Evolutionary conservation across 1,140 invertebrate species (phyloP), one percentile per base, ranked within the genome.

Genomic region (Drosophila tropicalis): DNA sequence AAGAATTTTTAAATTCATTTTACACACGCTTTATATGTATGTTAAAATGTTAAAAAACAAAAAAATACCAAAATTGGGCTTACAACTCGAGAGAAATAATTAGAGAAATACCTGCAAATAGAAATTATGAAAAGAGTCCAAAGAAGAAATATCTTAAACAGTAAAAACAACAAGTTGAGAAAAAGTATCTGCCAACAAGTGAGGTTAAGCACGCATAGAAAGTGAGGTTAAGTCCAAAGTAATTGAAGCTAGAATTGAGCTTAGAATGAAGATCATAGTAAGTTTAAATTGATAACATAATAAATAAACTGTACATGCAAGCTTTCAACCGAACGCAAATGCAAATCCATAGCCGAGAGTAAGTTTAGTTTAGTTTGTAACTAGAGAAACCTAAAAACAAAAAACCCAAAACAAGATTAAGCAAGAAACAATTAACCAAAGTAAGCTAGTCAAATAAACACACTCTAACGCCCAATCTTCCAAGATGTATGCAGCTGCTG

Each of bases 401-500:
- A 56, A 40, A 1, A 39, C n/a, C n/a, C n/a, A 66, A 70, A 56
- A 40, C 9, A 51, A 51, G 4, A 3, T 3, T 22, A 19, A 12
- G 17, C 1, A 22, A 51, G 29, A 6, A 29, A 29, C 29, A 29
- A 29, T 29, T 17, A 47, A 47, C 44, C 15, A 47, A 47, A 47
- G 3, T n/a, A 17, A 47, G 44, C 15, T 17, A 19, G 9, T 47
- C 29, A 5, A 29, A 29, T 29, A 29, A 29, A 29, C 29, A 29
- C 29, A 29, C 29, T 29, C 29, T 29, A 29, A 29, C 29, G 29
- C 29, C 29, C 2, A 7, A 47, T 56, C 41, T 44, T 32, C 66
- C 64, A 93, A 93, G 76, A 96, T 96, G 95, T 96, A 95, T 93
- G 95, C 95, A 84, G 95, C 95, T 81, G 95, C 95, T 85, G 95